Evolutionary conservation across 1,140 invertebrate species (phyloP).

Genomic region (Papilio machaon): DNA sequence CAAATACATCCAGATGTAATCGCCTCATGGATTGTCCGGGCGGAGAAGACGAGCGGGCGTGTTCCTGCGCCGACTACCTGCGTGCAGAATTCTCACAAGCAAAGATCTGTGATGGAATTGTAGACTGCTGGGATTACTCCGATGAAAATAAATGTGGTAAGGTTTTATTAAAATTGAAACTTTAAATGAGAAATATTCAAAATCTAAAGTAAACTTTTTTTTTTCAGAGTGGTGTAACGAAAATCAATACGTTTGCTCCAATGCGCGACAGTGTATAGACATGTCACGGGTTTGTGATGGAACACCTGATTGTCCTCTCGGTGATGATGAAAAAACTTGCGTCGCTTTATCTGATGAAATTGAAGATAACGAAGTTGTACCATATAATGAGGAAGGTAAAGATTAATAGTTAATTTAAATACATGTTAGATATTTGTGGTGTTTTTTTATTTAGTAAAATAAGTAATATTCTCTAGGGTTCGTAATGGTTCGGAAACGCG

Average conservation of each 20-base stretch:
- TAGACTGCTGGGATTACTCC: constrained; percentile 91
- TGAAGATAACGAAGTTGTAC: constrained; percentile 80
- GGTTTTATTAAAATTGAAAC: constrained; percentile 30
- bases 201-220: not conserved
- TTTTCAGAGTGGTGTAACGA: constrained; percentile 88
- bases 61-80: constrained; percentile 90
- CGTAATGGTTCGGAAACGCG: constrained; percentile 88
- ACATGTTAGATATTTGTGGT: not conserved
- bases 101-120: constrained; percentile 91
- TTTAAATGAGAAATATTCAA: not conserved
- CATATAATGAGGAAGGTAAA: constrained; percentile 84
- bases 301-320: constrained; percentile 88
- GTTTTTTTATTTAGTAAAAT: constrained; percentile 15
- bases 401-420: not conserved
- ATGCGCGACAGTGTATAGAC: constrained; percentile 87
- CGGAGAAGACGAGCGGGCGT: constrained; percentile 88
- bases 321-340: constrained; percentile 91
- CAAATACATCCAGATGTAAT: constrained; percentile 87
- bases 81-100: constrained; percentile 85
- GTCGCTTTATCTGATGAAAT: constrained; percentile 81
- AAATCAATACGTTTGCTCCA: constrained; percentile 89
- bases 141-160: constrained; percentile 91
- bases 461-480: constrained; percentile 80
- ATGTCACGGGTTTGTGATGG: constrained; percentile 88
- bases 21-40: constrained; percentile 87